phyloP scores from a whole-genome alignment of 2,888 invertebrate genomes.

The Lasioglossum calceatum region DNA sequence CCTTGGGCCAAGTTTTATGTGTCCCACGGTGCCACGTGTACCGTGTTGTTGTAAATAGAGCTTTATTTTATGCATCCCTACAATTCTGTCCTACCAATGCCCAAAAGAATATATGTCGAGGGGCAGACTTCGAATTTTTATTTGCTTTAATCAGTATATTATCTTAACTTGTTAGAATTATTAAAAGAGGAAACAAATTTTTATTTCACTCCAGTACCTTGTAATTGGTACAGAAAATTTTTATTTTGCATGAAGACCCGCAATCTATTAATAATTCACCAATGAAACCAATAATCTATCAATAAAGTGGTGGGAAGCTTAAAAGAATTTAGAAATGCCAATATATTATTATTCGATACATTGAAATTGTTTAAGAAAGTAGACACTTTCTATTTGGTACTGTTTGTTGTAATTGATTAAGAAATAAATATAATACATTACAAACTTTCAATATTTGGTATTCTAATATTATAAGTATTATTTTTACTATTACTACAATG shows the following conservation, averaged over 20 bases:
- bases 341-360: background rate
- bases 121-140: background rate
- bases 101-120: background rate
- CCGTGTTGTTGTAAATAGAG: slow-evolving; percentile 57
- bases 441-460: background rate
- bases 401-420: background rate
- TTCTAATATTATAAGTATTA: background rate
- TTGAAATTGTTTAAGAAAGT: background rate
- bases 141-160: no score
- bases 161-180: no score
- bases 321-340: background rate
- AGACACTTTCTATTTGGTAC: no score
- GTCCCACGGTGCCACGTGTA: slow-evolving; percentile 54
- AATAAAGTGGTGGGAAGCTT: background rate
- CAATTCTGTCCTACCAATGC: background rate
- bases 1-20: slow-evolving; percentile 60
- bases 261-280: no score
- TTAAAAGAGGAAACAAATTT: background rate
- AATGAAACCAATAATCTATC: background rate
- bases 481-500: background rate
- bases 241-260: no score
- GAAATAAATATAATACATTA: background rate
- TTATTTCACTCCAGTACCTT: background rate
- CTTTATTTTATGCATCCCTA: slow-evolving; percentile 47
- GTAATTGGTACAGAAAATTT: no score